Conservation (phyloP, 2,888 invertebrate species). For the Drosophila subsilvestris region DNA sequence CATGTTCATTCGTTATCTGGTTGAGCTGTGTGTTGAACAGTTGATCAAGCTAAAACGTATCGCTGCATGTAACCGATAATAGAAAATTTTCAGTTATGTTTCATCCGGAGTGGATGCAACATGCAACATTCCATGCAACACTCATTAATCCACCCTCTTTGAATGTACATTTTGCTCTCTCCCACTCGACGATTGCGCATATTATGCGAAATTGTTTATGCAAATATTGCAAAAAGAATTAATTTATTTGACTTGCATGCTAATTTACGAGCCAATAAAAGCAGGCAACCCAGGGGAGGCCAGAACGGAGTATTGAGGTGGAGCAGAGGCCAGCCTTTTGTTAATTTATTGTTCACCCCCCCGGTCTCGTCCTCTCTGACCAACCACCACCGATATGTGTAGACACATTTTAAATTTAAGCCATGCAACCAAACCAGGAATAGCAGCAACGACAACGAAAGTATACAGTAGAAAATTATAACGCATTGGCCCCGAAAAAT, state of each 20-base stretch:
- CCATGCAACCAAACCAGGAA: conserved; percentile 45
- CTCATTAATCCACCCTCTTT: conserved; percentile 12
- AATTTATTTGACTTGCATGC: conserved; percentile 79
- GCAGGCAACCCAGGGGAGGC: conserved; percentile 35
- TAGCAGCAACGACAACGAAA: conserved; percentile 21
- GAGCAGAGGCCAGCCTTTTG: conserved; percentile 59
- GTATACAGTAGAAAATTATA: conserved; percentile 54
- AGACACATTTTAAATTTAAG: conserved; percentile 74
- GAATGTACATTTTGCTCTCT: conserved; percentile 35
- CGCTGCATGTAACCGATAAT: no score
- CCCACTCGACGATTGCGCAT: conserved; percentile 62
- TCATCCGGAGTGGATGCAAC: not conserved
- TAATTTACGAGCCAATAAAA: conserved; percentile 78
- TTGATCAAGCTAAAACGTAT: no score
- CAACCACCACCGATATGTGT: conserved; percentile 56
- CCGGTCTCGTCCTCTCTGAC: not conserved
- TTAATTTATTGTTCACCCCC: conserved; percentile 64
- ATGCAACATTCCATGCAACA: conserved; percentile 5
- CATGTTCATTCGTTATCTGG: not conserved
- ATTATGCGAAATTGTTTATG: conserved; percentile 82
- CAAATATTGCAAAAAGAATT: conserved; percentile 80
- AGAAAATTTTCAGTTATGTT: not conserved
- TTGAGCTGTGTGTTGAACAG: not conserved
- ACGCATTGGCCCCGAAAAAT: conserved; percentile 75
- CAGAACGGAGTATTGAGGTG: conserved; percentile 2